Conservation (phyloP, 2,113 vertebrate species). For the Bubo blakistoni region DNA sequence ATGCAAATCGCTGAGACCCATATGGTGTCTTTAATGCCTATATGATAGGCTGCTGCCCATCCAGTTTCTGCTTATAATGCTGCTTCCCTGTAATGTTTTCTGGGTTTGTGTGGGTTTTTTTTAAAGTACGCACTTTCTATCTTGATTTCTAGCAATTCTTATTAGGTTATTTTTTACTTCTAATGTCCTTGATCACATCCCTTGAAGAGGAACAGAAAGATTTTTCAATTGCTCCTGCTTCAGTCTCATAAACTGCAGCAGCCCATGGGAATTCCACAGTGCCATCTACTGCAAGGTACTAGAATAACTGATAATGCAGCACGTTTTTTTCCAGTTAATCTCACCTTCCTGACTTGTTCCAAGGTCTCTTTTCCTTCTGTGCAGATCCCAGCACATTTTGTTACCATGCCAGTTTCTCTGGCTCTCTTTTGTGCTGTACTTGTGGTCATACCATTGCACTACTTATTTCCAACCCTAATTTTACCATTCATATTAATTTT, state of each 20-base stretch:
- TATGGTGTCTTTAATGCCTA: not conserved
- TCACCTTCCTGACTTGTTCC: not conserved
- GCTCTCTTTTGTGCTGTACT: not conserved
- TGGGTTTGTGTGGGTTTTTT: not conserved
- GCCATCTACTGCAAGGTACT: not conserved
- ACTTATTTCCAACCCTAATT: conserved; percentile 1
- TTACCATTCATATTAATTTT: not conserved
- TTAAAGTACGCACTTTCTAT: not conserved
- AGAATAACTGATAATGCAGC: not conserved
- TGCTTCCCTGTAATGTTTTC: not conserved
- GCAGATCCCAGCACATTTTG: not conserved
- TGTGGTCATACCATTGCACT: not conserved
- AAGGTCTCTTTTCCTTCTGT: not conserved
- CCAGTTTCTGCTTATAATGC: not conserved
- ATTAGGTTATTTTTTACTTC: not conserved
- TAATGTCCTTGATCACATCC: not conserved
- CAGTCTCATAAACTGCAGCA: not conserved
- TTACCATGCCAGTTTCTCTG: not conserved
- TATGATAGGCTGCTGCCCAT: not conserved
- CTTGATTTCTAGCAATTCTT: not conserved
- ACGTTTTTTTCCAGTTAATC: not conserved
- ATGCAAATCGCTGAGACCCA: not conserved
- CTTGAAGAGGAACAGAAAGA: not conserved
- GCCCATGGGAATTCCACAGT: not conserved
- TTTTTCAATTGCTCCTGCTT: not conserved